phyloP scores from a whole-genome alignment of 2,113 vertebrate genomes.

The Microtus montanus region DNA sequence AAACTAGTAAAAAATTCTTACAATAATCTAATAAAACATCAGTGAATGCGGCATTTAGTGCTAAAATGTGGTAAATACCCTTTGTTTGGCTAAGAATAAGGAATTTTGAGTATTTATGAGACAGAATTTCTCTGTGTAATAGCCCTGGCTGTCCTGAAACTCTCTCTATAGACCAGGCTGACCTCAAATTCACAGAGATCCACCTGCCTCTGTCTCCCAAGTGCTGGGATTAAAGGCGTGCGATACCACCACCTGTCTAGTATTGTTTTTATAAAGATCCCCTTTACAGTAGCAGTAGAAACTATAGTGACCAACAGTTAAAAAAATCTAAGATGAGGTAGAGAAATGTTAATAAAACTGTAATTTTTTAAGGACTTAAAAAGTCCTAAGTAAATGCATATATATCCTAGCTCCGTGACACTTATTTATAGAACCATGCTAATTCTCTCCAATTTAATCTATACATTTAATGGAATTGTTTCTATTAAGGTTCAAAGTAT shows the following conservation, averaged over 20 bases:
- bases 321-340: not conserved
- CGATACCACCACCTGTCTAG: too few species aligned
- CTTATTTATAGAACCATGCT: not conserved
- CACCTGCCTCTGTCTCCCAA: too few species aligned
- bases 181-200: too few species aligned
- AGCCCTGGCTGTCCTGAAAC: too few species aligned
- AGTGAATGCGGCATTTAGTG: not conserved
- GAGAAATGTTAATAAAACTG: not conserved
- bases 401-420: not conserved
- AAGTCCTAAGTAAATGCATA: not conserved
- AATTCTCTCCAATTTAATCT: not conserved
- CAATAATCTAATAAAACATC: not conserved
- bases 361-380: not conserved
- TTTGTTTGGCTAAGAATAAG: not conserved
- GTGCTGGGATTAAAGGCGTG: too few species aligned
- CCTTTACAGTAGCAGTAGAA: not conserved
- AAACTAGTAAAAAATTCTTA: not conserved
- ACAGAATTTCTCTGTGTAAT: too few species aligned
- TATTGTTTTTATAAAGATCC: not conserved
- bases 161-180: too few species aligned
- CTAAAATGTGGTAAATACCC: conserved; percentile 24
- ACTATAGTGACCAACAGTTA: not conserved
- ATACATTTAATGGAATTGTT: conserved; percentile 16
- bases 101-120: not conserved
- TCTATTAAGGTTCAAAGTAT: conserved; percentile 9